Evolutionary conservation across 2,113 vertebrate genomes (phyloP).

Genomic region (Anolis carolinensis): DNA sequence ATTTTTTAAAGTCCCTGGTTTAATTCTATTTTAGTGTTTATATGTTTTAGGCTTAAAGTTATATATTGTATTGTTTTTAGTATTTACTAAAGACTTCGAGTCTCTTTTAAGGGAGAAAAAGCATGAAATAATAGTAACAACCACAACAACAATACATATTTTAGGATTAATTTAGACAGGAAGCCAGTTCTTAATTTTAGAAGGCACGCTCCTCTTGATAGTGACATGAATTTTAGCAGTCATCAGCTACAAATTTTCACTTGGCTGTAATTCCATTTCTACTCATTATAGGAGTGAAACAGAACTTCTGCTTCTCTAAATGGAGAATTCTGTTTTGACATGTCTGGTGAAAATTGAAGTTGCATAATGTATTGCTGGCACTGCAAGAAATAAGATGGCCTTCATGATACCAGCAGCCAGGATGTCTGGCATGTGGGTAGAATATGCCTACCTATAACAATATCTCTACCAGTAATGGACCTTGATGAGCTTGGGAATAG

Average conservation of each 20-base stretch:
- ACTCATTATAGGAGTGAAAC: conserved; percentile 16
- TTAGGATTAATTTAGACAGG: not conserved
- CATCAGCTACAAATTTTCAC: not conserved
- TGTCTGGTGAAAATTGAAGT: conserved; percentile 46
- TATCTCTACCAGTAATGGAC: not conserved
- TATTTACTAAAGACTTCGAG: too few species aligned
- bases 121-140: too few species aligned
- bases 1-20: too few species aligned
- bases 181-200: not conserved
- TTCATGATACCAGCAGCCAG: conserved; percentile 15
- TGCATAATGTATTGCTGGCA: conserved; percentile 19
- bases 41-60: too few species aligned
- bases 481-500: not conserved
- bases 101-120: too few species aligned
- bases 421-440: not conserved
- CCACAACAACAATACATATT: too few species aligned
- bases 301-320: conserved; percentile 23
- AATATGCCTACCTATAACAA: conserved; percentile 29
- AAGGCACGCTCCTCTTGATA: not conserved
- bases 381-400: conserved; percentile 18
- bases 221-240: not conserved
- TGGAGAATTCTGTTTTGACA: conserved; percentile 37
- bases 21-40: too few species aligned
- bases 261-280: conserved; percentile 33
- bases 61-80: too few species aligned